Base-by-base conservation (phyloP, 2,888 invertebrate genomes). In the Coenonympha arcania region DNA sequence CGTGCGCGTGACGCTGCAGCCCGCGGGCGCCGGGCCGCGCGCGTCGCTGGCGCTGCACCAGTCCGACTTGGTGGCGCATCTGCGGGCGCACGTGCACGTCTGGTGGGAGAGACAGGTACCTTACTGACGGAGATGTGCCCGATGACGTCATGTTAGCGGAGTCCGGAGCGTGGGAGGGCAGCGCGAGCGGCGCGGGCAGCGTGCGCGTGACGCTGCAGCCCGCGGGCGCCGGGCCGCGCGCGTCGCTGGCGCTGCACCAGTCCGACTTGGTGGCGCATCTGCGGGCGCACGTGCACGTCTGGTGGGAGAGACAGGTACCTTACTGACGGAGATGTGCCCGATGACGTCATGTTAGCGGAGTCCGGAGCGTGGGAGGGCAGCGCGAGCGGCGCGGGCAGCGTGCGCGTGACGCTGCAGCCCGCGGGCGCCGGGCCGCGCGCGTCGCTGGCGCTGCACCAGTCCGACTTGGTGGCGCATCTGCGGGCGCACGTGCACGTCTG, bases 401-500 rank as follows among this genome's bases (percentile, higher is more conserved):
- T n/a, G n/a, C n/a, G n/a, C n/a, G n/a, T n/a, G n/a, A n/a, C n/a
- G n/a, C n/a, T n/a, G n/a, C n/a, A n/a, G n/a, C n/a, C n/a, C n/a
- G n/a, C n/a, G n/a, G n/a, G n/a, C n/a, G n/a, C n/a, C n/a, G n/a
- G n/a, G n/a, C n/a, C n/a, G n/a, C n/a, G n/a, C n/a, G n/a, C n/a
- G n/a, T n/a, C n/a, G n/a, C n/a, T n/a, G n/a, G n/a, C n/a, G n/a
- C n/a, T 98, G 78, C 89, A 93, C 59, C 92, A 92, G 33, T 90
- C 92, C n/a, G 96, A 97, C 80, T 91, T 94, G 57, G 92, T 98
- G 18, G 96, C 96, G 3, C 97, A 97, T 75, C 82, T 98, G 46
- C 88, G 97, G 55, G 97, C 97, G 0, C 97, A 97, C 87, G 95
- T 96, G 48, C 94, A 95, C n/a, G 93, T 94, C 59, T 97, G 96